phyloP scores from a whole-genome alignment of 2,888 invertebrate genomes.

The Metellina segmentata region DNA sequence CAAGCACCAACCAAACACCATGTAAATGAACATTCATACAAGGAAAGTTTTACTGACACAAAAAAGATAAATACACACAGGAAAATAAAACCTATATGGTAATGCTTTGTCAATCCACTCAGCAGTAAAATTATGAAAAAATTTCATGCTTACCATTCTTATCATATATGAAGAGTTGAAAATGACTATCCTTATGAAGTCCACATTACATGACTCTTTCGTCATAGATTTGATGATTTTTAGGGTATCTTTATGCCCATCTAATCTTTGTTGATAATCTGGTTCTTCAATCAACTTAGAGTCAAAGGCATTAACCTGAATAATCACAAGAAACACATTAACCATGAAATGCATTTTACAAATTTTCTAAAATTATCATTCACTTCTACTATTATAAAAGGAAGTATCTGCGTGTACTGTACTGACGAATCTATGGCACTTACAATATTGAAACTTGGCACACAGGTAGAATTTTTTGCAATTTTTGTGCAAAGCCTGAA shows the following conservation, averaged over 20 bases:
- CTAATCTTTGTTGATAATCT: constrained; percentile 90
- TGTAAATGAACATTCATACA: too few relatives aligned
- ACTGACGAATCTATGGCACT: too few relatives aligned
- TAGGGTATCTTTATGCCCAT: constrained; percentile 88
- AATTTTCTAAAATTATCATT: neutral
- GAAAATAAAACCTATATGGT: too few relatives aligned
- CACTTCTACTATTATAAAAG: too few relatives aligned
- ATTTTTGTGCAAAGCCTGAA: too few relatives aligned
- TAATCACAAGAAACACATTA: constrained; percentile 19
- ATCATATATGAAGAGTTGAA: constrained; percentile 91
- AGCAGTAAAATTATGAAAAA: neutral
- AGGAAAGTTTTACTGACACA: too few relatives aligned
- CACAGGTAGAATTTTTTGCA: too few relatives aligned
- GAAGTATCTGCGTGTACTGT: too few relatives aligned
- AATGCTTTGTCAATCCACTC: too few relatives aligned
- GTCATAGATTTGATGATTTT: constrained; percentile 81
- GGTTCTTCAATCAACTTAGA: constrained; percentile 95
- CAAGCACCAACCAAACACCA: too few relatives aligned
- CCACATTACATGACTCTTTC: constrained; percentile 83
- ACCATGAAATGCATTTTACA: neutral
- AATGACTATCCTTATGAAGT: constrained; percentile 86
- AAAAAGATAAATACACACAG: too few relatives aligned
- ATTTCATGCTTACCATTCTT: constrained; percentile 82
- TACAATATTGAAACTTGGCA: too few relatives aligned
- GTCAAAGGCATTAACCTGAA: constrained; percentile 90